Conservation (phyloP, 2,888 invertebrate genomes). For the Phortica magna region DNA sequence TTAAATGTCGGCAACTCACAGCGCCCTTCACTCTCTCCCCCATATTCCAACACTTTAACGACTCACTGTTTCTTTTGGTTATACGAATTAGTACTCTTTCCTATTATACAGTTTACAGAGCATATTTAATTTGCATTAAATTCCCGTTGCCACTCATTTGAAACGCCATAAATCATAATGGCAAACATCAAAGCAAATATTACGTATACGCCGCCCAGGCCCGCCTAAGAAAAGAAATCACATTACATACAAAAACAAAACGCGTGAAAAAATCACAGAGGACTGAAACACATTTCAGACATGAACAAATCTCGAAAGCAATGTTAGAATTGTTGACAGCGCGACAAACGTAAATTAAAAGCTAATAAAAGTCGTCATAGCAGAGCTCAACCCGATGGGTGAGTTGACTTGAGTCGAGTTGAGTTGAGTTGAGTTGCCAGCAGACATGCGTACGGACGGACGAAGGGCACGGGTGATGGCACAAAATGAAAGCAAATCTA, state of each 20-base stretch:
- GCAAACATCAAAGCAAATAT: conserved; percentile 13
- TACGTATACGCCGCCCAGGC: not conserved
- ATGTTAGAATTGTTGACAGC: conserved; percentile 57
- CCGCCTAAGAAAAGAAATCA: conserved; percentile 9
- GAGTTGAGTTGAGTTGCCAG: not conserved
- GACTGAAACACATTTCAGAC: conserved; percentile 18
- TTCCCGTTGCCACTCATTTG: conserved; percentile 9
- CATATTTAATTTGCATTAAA: conserved; percentile 16
- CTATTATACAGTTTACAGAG: not conserved
- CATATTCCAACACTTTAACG: not conserved
- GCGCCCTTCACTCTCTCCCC: not conserved
- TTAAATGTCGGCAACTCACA: not conserved
- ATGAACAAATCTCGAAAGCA: conserved; percentile 32
- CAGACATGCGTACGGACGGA: conserved; percentile 40
- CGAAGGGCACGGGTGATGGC: not conserved
- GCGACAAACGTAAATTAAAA: conserved; percentile 62
- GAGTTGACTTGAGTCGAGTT: too few species aligned
- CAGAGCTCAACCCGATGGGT: conserved; percentile 29
- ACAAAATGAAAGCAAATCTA: conserved; percentile 41
- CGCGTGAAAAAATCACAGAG: not conserved
- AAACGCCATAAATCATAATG: conserved; percentile 20
- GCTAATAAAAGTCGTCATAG: conserved; percentile 61
- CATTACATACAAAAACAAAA: not conserved
- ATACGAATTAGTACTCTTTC: too few species aligned
- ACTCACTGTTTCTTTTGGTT: too few species aligned